Evolutionary conservation across 2,888 invertebrate species (phyloP).

Genomic region (Drosophila formosana): DNA sequence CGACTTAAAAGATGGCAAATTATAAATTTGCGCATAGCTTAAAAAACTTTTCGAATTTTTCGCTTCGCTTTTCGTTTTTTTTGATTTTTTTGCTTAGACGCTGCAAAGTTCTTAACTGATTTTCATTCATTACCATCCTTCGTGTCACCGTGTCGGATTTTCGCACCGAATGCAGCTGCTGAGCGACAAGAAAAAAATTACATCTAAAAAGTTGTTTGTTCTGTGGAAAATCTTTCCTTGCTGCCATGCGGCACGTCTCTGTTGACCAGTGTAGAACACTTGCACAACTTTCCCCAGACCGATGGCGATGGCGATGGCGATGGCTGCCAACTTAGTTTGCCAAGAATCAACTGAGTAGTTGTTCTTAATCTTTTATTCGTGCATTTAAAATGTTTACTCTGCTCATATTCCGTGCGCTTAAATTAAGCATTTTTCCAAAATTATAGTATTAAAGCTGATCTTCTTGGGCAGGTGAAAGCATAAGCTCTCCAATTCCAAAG

Average conservation of each 20-base stretch:
- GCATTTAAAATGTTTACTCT: neutral
- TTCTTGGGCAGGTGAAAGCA: neutral
- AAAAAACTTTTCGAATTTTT: slow-evolving; percentile 25
- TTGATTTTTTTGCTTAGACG: neutral
- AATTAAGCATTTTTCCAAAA: neutral
- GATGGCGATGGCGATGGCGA: no score
- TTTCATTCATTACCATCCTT: slow-evolving; percentile 27
- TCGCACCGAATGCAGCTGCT: slow-evolving; percentile 33
- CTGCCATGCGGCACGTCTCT: neutral
- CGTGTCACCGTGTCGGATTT: neutral
- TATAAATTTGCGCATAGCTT: slow-evolving; percentile 27
- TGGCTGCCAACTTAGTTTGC: neutral
- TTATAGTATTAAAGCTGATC: no score
- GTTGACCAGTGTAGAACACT: slow-evolving; percentile 2
- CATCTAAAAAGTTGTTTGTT: neutral
- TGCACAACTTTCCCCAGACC: neutral
- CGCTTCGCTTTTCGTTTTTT: neutral
- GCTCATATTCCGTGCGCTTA: neutral
- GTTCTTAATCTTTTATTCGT: neutral
- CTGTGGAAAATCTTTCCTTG: neutral
- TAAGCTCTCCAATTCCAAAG: neutral
- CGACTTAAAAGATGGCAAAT: slow-evolving; percentile 18
- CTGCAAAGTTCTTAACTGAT: slow-evolving; percentile 22
- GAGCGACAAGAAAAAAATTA: neutral
- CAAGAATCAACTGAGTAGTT: slow-evolving; percentile 1